These are phyloP conservation scores for Buceros bicornis DNA, from an alignment of 2,797 vertebrate species.

Conservation along the genomic window DNA sequence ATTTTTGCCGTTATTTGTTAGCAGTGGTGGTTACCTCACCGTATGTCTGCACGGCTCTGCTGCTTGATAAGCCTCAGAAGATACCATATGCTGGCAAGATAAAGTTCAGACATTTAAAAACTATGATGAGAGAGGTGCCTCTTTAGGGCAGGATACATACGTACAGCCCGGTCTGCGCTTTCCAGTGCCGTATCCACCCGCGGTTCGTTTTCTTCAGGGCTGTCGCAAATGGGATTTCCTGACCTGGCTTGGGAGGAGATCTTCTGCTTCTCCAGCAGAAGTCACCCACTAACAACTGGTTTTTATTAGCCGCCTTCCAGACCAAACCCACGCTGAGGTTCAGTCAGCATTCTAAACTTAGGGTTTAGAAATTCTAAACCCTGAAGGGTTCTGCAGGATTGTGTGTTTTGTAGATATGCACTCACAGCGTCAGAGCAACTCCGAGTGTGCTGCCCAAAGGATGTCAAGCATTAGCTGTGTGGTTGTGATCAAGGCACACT, in stretches of 20 bases:
- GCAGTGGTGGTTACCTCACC: background rate
- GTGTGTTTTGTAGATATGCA: background rate
- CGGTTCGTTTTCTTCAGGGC: background rate
- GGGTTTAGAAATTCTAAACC: background rate
- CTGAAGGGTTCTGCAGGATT: background rate
- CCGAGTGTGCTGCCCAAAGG: background rate
- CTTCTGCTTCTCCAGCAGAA: background rate
- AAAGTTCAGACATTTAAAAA: background rate
- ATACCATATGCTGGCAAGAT: background rate
- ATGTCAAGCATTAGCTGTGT: background rate
- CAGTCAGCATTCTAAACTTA: background rate
- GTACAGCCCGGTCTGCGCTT: background rate
- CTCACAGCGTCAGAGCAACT: background rate
- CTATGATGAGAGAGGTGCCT: background rate
- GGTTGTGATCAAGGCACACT: background rate
- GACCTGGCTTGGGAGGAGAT: background rate
- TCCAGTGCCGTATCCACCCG: accelerated
- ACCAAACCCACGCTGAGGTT: background rate
- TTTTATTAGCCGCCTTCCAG: background rate
- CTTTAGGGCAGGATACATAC: background rate
- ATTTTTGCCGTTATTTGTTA: slow-evolving; percentile 12
- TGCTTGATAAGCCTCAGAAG: slow-evolving; percentile 1
- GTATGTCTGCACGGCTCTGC: background rate
- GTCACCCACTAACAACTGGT: background rate
- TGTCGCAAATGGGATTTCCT: background rate